Evolutionary conservation across 2,888 invertebrate genomes (phyloP), one percentile per base, ranked within the genome.

Genomic region (Mesochorus sp.): DNA sequence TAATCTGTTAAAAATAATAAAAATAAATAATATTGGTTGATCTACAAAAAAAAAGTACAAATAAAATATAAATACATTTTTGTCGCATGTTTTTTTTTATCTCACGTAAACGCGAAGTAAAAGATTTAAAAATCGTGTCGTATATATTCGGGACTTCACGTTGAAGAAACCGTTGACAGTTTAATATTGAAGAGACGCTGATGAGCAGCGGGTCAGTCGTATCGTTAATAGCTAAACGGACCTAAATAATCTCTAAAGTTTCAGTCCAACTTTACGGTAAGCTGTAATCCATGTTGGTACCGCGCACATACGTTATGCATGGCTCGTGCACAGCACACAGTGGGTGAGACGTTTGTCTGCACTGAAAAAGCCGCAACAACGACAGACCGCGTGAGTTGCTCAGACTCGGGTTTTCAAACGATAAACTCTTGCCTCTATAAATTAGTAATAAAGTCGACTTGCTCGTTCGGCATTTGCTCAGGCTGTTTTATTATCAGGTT

Each of bases 151-250:
- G 12, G 3, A 14, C 42, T 42, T 5, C 5, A 14, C 19, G 51
- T n/a, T 53, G 26, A n/a, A 26, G 14, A 24, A 62, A 49, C 17
- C 26, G 57, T 57, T 47, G 47, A 57, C 34, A 19, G 47, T 34
- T 47, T 24, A 59, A 70, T 59, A 70, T 70, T 70, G 68, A 70
- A 57, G 59, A 59, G 37, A 6, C 34, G 34, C 37, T 59, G 57
- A 26, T 47, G 57, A 37, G 37, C 34, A 47, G 24, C 31, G 47
- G 12, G 47, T 24, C 26, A 17, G 37, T n/a, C n/a, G 51, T 12
- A 26, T 14, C 17, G 42, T 67, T 67, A 53, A 67, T 55, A 31
- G 67, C 42, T 31, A 24, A 39, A 53, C 14, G 26, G 21, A 28
- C 42, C 14, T 31, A 44, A 8, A 34, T 3, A 57, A 4, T 3